These are phyloP conservation scores for Spatulosminthurus flaviceps DNA, from an alignment of 2,888 invertebrate species.

Conservation along the genomic window DNA sequence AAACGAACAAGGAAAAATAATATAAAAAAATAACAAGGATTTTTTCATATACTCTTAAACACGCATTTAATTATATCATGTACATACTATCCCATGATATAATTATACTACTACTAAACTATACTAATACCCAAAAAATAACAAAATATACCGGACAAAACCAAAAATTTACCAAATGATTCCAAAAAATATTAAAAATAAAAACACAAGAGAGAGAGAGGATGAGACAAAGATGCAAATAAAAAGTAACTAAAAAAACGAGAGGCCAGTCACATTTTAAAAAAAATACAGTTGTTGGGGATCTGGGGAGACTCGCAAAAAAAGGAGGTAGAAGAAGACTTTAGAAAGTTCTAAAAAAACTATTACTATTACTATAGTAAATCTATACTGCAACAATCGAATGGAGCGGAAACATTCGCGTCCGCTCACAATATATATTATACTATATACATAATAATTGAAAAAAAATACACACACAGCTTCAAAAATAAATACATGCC, in stretches of 20 bases:
- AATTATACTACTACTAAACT: too few relatives aligned
- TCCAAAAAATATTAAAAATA: background rate
- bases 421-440: conserved; percentile 51
- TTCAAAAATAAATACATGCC: conserved; percentile 52
- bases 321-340: conserved; percentile 49
- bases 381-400: conserved; percentile 51
- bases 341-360: conserved; percentile 47
- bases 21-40: conserved; percentile 14
- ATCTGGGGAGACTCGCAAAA: conserved; percentile 6
- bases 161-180: conserved; percentile 11
- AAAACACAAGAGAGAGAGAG: conserved; percentile 6
- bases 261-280: conserved; percentile 44
- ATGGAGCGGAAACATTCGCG: conserved; percentile 48
- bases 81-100: too few relatives aligned
- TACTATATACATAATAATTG: conserved; percentile 46
- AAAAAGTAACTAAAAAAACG: conserved; percentile 3
- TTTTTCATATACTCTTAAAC: background rate
- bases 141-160: background rate
- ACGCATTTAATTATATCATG: too few relatives aligned
- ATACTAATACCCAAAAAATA: background rate
- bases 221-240: conserved; percentile 34
- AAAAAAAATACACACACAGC: conserved; percentile 48
- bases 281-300: conserved; percentile 28
- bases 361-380: conserved; percentile 44
- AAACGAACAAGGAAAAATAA: too few relatives aligned